Percentiles rank a stretch among this genome's conserved stretches.
Conservation (phyloP, 2,113 vertebrate species). For the Thinocorus orbignyianus region DNA sequence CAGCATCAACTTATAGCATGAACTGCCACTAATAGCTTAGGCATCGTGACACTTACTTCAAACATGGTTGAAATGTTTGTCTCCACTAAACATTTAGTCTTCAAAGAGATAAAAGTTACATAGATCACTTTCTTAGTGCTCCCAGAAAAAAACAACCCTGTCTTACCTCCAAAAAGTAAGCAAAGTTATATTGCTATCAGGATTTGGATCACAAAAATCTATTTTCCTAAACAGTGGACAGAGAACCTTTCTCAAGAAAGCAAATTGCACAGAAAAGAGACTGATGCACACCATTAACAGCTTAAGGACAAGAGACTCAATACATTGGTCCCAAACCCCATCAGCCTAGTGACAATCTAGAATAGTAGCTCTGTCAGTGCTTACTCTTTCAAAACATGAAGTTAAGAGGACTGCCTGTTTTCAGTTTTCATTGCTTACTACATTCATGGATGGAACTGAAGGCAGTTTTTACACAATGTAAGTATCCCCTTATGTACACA, state of each 20-base stretch:
- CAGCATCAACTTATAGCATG: not conserved
- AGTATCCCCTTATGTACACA: not conserved
- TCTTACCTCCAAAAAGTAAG: not conserved
- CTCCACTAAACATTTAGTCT: not conserved
- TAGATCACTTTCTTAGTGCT: not conserved
- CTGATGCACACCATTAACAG: not conserved
- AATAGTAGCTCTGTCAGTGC: not conserved
- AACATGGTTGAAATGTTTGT: not conserved
- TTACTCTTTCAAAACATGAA: rapidly evolving
- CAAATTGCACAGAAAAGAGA: not conserved
- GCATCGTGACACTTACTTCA: not conserved
- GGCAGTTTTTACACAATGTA: not conserved
- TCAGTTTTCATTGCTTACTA: not conserved
- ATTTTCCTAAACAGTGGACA: not conserved
- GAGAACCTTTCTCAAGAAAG: not conserved
- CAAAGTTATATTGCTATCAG: not conserved
- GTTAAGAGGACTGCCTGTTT: not conserved
- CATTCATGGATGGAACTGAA: not conserved
- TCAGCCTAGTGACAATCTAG: not conserved
- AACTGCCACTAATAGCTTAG: not conserved
- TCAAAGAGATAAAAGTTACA: not conserved
- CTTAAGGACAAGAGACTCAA: not conserved
- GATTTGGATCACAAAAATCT: not conserved
- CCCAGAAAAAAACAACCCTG: not conserved
- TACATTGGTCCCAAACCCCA: not conserved